A percentile compares a stretch with the other conserved stretches of the same genome.
These are phyloP conservation scores for Whitmania pigra DNA, from an alignment of 1,140 invertebrate species.

Conservation along the genomic window DNA sequence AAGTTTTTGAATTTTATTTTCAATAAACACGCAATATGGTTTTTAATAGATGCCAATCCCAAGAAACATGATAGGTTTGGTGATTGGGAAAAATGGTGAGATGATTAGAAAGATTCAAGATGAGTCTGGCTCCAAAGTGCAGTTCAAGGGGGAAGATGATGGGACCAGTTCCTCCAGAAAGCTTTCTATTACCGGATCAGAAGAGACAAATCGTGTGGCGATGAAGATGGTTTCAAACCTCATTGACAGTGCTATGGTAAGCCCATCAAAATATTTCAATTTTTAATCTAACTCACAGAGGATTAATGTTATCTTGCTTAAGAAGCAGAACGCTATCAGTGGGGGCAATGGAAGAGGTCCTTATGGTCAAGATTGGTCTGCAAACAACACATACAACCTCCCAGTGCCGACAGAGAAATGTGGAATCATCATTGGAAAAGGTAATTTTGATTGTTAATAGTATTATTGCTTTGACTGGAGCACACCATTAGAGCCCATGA, in stretches of 20 bases:
- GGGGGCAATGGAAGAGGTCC: neutral
- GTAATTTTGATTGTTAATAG: neutral
- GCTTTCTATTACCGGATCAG: slow-evolving; percentile 69
- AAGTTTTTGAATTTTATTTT: too few relatives aligned
- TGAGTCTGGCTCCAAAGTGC: slow-evolving; percentile 89
- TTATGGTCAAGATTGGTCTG: neutral
- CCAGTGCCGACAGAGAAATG: slow-evolving; percentile 75
- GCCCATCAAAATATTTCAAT: slow-evolving; percentile 26
- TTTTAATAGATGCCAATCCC: slow-evolving; percentile 50
- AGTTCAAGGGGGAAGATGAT: slow-evolving; percentile 58
- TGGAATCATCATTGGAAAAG: slow-evolving; percentile 71
- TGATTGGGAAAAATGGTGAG: slow-evolving; percentile 77
- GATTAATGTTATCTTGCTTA: neutral
- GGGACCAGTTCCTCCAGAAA: slow-evolving; percentile 71
- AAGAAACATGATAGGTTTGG: slow-evolving; percentile 71
- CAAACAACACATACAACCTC: slow-evolving; percentile 28
- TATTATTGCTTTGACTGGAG: neutral
- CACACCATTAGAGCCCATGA: neutral
- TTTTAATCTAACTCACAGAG: neutral
- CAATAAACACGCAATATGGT: too few relatives aligned
- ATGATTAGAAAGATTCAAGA: slow-evolving; percentile 86
- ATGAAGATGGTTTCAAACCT: slow-evolving; percentile 73
- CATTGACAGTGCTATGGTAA: slow-evolving; percentile 68
- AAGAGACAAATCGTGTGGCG: slow-evolving; percentile 72
- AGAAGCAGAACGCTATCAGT: slow-evolving; percentile 12